Conservation (phyloP, 2,113 vertebrate genomes). For the Chaetodon auriga region DNA sequence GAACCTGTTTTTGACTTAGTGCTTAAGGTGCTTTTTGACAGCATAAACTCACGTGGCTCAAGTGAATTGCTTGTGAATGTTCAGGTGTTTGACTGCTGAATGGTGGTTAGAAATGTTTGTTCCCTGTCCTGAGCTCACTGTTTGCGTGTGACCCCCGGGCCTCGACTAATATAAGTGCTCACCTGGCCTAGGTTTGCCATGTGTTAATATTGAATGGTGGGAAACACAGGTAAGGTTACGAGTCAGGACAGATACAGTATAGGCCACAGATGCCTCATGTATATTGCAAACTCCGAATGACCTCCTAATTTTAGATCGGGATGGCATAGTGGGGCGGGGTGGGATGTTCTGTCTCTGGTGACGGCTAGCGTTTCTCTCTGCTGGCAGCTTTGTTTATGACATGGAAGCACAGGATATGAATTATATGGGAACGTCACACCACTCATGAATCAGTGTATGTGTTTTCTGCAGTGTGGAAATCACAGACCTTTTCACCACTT, state of each 20-base stretch:
- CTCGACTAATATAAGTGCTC: constrained; percentile 25
- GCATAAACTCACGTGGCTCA: background rate
- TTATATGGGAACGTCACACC: background rate
- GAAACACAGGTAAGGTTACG: constrained; percentile 65
- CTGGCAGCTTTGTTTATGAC: constrained; percentile 34
- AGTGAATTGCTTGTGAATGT: background rate
- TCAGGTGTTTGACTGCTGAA: background rate
- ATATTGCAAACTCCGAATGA: constrained; percentile 67
- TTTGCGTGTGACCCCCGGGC: background rate
- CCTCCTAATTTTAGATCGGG: constrained; percentile 62
- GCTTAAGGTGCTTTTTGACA: background rate
- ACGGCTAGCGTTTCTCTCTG: constrained; percentile 38
- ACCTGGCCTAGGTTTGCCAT: constrained; percentile 7
- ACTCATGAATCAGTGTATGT: background rate
- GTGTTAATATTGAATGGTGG: constrained; percentile 61
- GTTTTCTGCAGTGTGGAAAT: too few species aligned
- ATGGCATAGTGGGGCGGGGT: constrained; percentile 21
- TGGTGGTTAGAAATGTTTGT: background rate
- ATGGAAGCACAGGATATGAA: constrained; percentile 18
- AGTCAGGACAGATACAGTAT: constrained; percentile 18
- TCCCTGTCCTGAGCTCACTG: background rate
- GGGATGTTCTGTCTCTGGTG: constrained; percentile 46
- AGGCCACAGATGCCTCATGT: constrained; percentile 55
- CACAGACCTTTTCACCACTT: background rate
- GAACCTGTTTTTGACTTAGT: background rate